Base-by-base conservation (phyloP, 2,888 invertebrate genomes). In the Folsomia manolachei region DNA sequence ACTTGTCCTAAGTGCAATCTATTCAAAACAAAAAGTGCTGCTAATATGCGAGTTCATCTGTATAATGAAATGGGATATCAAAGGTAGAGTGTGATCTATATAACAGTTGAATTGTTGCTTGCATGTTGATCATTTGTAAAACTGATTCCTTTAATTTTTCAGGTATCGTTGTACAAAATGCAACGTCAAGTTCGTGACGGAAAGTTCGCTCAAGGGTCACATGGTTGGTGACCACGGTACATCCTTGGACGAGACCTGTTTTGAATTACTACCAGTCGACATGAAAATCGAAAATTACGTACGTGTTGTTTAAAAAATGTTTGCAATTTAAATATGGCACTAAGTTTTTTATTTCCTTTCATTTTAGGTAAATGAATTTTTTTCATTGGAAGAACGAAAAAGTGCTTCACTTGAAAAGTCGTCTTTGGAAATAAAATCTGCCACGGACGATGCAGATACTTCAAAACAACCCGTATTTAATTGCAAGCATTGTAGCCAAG, bases 61-160 rank as follows among this genome's bases (percentile, higher is more conserved):
- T 90, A 86, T 80, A 87, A 88, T 80, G 91, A 91, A 81, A 84
- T 90, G 26, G 86, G 88, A 65, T 89, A 90, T 81, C 86, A 88
- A 79, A 88, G 88, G 90, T 90, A 81, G 85, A 85, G 84, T 76
- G 56, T 19, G 19, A 19, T 21, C n/a, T n/a, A n/a, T n/a, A n/a
- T n/a, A n/a, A n/a, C n/a, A n/a, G n/a, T n/a, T n/a, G n/a, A n/a
- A n/a, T n/a, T n/a, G n/a, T n/a, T n/a, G n/a, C n/a, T n/a, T n/a
- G n/a, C n/a, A n/a, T 63, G 21, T 2, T 23, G 23, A 23, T 63
- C 7, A n/a, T 56, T 70, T 64, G 27, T 27, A n/a, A n/a, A n/a
- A n/a, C n/a, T n/a, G n/a, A 27, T 25, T 27, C 27, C 27, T 64
- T 64, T 27, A 21, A 39, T 9, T 27, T 71, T 73, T 26, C 39